Evolutionary conservation across 2,888 invertebrate species (phyloP), one percentile per base, ranked within the genome.

Genomic region (Calliscelio sp.): DNA sequence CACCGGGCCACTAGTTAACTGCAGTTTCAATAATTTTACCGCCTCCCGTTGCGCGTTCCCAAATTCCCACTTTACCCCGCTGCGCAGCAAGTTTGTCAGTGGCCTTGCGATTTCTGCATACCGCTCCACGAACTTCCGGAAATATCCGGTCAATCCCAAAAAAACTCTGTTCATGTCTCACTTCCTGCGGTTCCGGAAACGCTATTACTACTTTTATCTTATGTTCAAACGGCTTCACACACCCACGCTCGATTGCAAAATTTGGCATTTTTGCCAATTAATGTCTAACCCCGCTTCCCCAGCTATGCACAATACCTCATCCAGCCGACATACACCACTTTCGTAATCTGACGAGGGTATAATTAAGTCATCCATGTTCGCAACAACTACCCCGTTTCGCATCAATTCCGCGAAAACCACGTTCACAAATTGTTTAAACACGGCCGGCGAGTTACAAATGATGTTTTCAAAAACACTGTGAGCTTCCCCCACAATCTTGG

Each of bases 141-240:
- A 59, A 16, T 59, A 59, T 11, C 53, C 53, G 3, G 53, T 28
- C 16, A 55, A 16, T 2, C 53, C 53, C 25, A 55, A n/a, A 28
- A n/a, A 55, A 59, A 20, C 55, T 55, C 10, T 25, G 55, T 16
- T 35, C 11, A 5, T 38, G 16, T 20, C 38, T 16, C 14, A 38
- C 10, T 20, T 59, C 35, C 10, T 4, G 4, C 1, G 59, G 59
- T 38, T 59, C 59, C n/a, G 59, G 59, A 61, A 89, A 77, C 28
- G 0, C 11, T n/a, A 41, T 6, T 14, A 24, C 59, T 6, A 35
- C 38, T 16, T 25, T 24, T 14, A 24, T 18, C 28, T 55, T 55
- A 16, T 14, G 16, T 2, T 2, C 4, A n/a, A 18, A 44, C 3
- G 44, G 44, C 18, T 44, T 18, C 7, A 44, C 44, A 2, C 44